Conservation (phyloP, 2,113 vertebrate genomes). For the Serinus canaria region DNA sequence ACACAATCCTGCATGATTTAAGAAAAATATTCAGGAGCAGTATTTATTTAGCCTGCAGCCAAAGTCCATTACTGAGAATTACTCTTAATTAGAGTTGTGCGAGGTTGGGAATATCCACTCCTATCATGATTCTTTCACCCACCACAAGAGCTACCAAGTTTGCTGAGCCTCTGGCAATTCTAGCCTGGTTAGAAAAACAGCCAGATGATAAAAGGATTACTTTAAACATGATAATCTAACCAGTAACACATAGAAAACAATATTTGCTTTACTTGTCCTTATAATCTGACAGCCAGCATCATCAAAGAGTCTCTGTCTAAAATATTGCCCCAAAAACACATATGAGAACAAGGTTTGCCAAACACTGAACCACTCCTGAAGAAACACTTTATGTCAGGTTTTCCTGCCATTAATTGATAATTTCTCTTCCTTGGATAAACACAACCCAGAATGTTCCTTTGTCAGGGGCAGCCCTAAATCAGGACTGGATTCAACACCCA, state of each 20-base stretch:
- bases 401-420: neutral
- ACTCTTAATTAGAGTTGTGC: conserved; percentile 66
- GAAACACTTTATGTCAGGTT: neutral
- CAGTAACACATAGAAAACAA: conserved; percentile 1
- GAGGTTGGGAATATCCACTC: conserved; percentile 59
- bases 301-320: conserved; percentile 1
- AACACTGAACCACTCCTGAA: neutral
- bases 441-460: neutral
- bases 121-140: conserved; percentile 49
- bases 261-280: conserved; percentile 40
- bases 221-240: conserved; percentile 41
- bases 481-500: neutral
- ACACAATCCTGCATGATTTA: conserved; percentile 56
- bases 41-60: conserved; percentile 70
- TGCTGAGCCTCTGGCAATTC: conserved; percentile 49
- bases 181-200: conserved; percentile 5
- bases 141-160: conserved; percentile 11
- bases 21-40: conserved; percentile 61
- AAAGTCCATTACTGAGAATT: conserved; percentile 66
- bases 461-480: neutral
- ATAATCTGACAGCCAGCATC: neutral
- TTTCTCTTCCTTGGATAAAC: neutral
- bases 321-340: neutral
- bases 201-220: conserved; percentile 28
- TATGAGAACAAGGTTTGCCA: neutral